Evolutionary conservation across 2,888 invertebrate genomes (phyloP).

Genomic region (Eulithis prunata): DNA sequence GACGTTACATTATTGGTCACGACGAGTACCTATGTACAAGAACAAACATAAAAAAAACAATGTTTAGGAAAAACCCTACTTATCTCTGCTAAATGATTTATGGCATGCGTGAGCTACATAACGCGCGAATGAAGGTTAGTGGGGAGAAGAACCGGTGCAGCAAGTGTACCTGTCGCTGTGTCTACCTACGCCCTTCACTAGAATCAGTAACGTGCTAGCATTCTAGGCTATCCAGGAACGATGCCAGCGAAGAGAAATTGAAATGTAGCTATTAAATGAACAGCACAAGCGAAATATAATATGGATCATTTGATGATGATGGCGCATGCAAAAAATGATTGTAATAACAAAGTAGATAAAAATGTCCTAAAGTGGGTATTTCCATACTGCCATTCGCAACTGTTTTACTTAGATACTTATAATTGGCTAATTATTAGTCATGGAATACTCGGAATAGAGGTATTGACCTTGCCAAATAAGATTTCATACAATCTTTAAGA

Average conservation of each 20-base stretch:
- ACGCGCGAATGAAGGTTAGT: slow-evolving; percentile 45
- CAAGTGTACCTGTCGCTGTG: slow-evolving; percentile 14
- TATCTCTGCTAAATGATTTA: slow-evolving; percentile 11
- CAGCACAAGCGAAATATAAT: no score
- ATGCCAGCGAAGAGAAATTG: neutral
- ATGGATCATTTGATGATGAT: no score
- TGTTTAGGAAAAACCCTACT: neutral
- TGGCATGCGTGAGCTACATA: slow-evolving; percentile 24
- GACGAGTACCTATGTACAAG: neutral
- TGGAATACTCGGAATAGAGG: no score
- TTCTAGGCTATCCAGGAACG: slow-evolving; percentile 5
- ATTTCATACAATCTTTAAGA: no score
- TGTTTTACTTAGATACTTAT: no score
- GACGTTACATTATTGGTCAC: neutral
- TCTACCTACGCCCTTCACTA: slow-evolving; percentile 28
- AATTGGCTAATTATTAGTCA: no score
- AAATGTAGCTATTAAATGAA: no score
- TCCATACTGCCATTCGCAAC: no score
- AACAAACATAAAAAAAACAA: neutral
- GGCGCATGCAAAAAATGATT: no score
- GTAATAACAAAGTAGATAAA: no score
- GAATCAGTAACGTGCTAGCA: slow-evolving; percentile 11
- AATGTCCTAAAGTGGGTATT: no score
- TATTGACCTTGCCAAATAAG: no score
- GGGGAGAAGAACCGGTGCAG: slow-evolving; percentile 42